These are phyloP conservation scores for Drosophila birchii DNA, from an alignment of 2,888 invertebrate genomes.

Conservation along the genomic window DNA sequence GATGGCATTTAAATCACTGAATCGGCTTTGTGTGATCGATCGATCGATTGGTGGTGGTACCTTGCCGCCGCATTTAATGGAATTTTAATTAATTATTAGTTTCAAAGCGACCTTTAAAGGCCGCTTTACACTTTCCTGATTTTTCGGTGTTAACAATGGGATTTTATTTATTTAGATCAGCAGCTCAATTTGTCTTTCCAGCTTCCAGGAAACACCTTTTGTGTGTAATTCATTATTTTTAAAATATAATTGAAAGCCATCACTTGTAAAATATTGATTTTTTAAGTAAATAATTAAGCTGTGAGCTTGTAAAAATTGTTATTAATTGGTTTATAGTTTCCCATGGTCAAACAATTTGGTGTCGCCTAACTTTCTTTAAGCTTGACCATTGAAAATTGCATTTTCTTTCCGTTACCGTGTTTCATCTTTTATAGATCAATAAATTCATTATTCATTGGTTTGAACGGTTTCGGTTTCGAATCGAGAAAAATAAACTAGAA, in stretches of 20 bases:
- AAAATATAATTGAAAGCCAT: slow-evolving; percentile 14
- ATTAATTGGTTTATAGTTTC: slow-evolving; percentile 40
- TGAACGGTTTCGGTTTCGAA: not conserved
- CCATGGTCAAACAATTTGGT: slow-evolving; percentile 35
- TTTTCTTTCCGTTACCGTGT: slow-evolving; percentile 20
- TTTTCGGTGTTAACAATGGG: slow-evolving; percentile 12
- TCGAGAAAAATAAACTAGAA: slow-evolving; percentile 18
- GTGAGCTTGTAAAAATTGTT: not conserved
- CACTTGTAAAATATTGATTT: slow-evolving; percentile 12
- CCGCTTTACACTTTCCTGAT: slow-evolving; percentile 14
- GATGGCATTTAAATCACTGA: slow-evolving; percentile 74
- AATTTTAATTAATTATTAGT: slow-evolving; percentile 75
- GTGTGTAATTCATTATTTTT: not conserved
- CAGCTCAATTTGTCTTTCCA: not conserved
- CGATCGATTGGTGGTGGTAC: slow-evolving; percentile 37
- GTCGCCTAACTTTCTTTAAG: slow-evolving; percentile 29
- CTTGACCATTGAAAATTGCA: slow-evolving; percentile 21
- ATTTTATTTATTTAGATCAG: slow-evolving; percentile 6
- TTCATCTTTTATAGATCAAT: slow-evolving; percentile 32
- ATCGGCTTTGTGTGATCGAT: slow-evolving; percentile 46
- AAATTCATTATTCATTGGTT: slow-evolving; percentile 32
- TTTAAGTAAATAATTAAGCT: slow-evolving; percentile 17
- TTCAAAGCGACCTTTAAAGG: slow-evolving; percentile 38
- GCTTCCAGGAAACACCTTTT: slow-evolving; percentile 2
- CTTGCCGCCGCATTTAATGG: slow-evolving; percentile 60